These are phyloP conservation scores for Octonoba sinensis DNA, from an alignment of 2,888 invertebrate genomes.

Conservation along the genomic window DNA sequence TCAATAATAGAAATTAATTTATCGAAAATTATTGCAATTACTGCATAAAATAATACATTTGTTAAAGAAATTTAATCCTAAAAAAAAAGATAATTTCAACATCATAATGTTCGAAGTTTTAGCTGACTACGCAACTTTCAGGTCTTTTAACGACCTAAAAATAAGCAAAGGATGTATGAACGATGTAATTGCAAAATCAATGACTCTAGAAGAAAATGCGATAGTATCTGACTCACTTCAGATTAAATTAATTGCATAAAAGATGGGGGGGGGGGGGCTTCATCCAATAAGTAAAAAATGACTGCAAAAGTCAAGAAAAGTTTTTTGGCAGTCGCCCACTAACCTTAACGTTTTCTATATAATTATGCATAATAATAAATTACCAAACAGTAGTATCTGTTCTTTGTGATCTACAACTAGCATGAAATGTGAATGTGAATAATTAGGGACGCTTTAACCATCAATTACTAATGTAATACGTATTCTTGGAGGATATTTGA, in stretches of 20 bases:
- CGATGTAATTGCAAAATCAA: conserved; percentile 52
- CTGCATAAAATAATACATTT: too few species aligned
- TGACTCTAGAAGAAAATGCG: conserved; percentile 35
- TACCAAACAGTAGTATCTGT: conserved; percentile 31
- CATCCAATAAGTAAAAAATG: conserved; percentile 13
- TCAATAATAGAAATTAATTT: too few species aligned
- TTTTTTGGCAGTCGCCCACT: conserved; percentile 53
- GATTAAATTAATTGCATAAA: conserved; percentile 59
- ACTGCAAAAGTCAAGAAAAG: conserved; percentile 37
- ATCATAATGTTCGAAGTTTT: neutral
- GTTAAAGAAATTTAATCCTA: too few species aligned
- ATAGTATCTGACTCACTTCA: conserved; percentile 56
- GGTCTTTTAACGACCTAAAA: conserved; percentile 37
- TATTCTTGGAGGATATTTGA: conserved; percentile 46
- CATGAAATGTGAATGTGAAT: conserved; percentile 46
- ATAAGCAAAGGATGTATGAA: conserved; percentile 27
- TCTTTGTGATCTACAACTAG: neutral
- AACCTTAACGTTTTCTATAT: conserved; percentile 33
- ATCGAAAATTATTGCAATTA: too few species aligned
- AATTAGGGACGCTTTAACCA: conserved; percentile 52
- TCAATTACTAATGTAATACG: conserved; percentile 46
- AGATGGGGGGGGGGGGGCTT: conserved; percentile 17
- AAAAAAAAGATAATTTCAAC: neutral
- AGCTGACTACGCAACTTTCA: neutral
- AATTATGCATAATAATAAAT: conserved; percentile 54